Percentiles rank a stretch among this genome's conserved stretches.
Conservation (phyloP, 2,888 invertebrate species). For the Acleris laterana region DNA sequence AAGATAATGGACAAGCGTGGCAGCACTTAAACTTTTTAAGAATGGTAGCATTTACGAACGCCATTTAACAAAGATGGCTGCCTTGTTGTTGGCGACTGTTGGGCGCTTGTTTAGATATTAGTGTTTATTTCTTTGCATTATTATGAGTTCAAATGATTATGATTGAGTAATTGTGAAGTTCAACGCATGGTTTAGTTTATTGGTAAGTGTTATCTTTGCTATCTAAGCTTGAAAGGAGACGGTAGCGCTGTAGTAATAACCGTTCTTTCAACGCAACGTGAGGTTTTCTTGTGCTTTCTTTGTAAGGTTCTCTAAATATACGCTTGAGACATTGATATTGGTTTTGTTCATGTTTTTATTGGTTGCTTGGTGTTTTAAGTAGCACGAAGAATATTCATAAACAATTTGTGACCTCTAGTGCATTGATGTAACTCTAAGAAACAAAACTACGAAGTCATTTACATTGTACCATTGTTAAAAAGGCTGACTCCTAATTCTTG, state of each 20-base stretch:
- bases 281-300: slow-evolving; percentile 54
- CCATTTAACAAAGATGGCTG: slow-evolving; percentile 77
- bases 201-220: slow-evolving; percentile 59
- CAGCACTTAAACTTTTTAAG: slow-evolving; percentile 32
- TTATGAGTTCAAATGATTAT: slow-evolving; percentile 61
- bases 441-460: slow-evolving; percentile 59
- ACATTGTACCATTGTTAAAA: slow-evolving; percentile 52
- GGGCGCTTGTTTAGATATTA: slow-evolving; percentile 78
- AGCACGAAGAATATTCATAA: slow-evolving; percentile 44
- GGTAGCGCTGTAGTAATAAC: slow-evolving; percentile 46
- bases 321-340: slow-evolving; percentile 36
- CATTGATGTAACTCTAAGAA: slow-evolving; percentile 47
- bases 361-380: slow-evolving; percentile 8
- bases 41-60: slow-evolving; percentile 51
- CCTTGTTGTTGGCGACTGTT: slow-evolving; percentile 82
- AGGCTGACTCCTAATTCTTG: slow-evolving; percentile 41
- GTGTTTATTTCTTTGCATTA: slow-evolving; percentile 73
- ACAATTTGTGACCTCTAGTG: slow-evolving; percentile 62
- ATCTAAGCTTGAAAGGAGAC: slow-evolving; percentile 26
- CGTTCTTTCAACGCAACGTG: slow-evolving; percentile 66
- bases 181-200: slow-evolving; percentile 53
- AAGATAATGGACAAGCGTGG: slow-evolving; percentile 28
- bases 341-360: slow-evolving; percentile 35
- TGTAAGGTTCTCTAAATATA: slow-evolving; percentile 41
- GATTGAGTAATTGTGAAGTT: slow-evolving; percentile 54